Evolutionary conservation across 2,888 invertebrate species (phyloP), one percentile per base, ranked within the genome.

Genomic region (Pristionchus japonicus): DNA sequence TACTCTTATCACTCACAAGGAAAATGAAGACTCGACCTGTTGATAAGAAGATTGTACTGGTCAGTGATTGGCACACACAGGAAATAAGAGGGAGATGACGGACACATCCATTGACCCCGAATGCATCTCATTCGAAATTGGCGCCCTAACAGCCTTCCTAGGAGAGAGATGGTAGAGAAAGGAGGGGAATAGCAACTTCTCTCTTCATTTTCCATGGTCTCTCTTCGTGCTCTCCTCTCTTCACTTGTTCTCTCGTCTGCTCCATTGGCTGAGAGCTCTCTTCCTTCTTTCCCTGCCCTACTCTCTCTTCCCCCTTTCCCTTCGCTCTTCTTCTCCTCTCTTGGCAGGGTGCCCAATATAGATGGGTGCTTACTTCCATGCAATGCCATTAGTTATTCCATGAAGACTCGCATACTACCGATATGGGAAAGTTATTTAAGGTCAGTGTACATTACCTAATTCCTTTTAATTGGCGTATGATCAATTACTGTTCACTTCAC

Each of bases 281-380:
- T n/a, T n/a, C n/a, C 37, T 70, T 31, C 52, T 27, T n/a, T 83
- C 82, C 49, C 52, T 83, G 43, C 27, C 77, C 34, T 70, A 49
- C 70, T 31, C 86, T 49, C 86, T 67, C n/a, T 34, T 47, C 37
- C 49, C 86, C 74, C 52, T 17, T 49, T 70, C 86, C 74, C 20
- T 86, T 37, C 67, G 27, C 70, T 49, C 40, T 40, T 49, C 27
- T 74, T 49, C 17, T 17, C 86, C 57, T 40, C 13, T 27, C 80
- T 31, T 61, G 77, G 87, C 87, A 87, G 49, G 43, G 86, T 86
- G 86, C 86, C 86, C 70, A 86, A 86, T 86, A 86, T 86, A 70
- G 86, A 70, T 49, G 86, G 70, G 31, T 80, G 80, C 80, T 6
- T 52, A 49, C 82, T 52, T 34, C 82, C 49, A 13, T 31, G 49